Evolutionary conservation across 1,140 invertebrate species (phyloP), one percentile per base, ranked within the genome.

Genomic region (Musca domestica): DNA sequence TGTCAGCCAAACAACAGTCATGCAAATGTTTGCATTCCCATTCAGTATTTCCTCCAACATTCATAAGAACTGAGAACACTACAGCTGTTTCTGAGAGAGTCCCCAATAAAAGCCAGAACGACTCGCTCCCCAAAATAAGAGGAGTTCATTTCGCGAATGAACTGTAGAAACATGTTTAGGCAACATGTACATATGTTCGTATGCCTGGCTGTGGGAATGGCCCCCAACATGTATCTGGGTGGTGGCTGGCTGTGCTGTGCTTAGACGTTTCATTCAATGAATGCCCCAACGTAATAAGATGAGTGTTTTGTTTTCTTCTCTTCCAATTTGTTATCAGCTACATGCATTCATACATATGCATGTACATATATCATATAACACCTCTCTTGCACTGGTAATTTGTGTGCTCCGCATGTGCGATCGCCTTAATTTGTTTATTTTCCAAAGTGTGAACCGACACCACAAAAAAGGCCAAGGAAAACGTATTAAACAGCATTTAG

Each of bases 351-450:
- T 56, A 25, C n/a, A n/a, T n/a, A n/a, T n/a, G n/a, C n/a, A n/a
- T n/a, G n/a, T n/a, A n/a, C n/a, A 34, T 20, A 34, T 61, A 34
- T 61, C 56, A n/a, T n/a, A n/a, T n/a, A 61, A 34, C 56, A 61
- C 56, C 56, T 61, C n/a, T 41, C 27, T 61, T 61, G 56, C 27
- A 61, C 27, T 56, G 23, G 52, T 56, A 25, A 56, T 56, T 34
- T 61, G n/a, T 41, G 0, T 12, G 10, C 34, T 41, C 6, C 5
- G 34, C 2, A 41, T 20, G 56, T 34, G 12, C 17, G 15, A 17
- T 61, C 27, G 56, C 30, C 56, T 19, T 61, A 61, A 61, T 61
- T 61, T 61, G 56, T 61, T 61, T 61, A 58, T 61, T 61, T 41
- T 61, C 34, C 34, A 19, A 34, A 61, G 56, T 61, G 56, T 61